Percentiles rank a stretch among this genome's conserved stretches.
These are phyloP conservation scores for Hassar affinis DNA, from an alignment of 2,113 vertebrate genomes.

Conservation along the genomic window DNA sequence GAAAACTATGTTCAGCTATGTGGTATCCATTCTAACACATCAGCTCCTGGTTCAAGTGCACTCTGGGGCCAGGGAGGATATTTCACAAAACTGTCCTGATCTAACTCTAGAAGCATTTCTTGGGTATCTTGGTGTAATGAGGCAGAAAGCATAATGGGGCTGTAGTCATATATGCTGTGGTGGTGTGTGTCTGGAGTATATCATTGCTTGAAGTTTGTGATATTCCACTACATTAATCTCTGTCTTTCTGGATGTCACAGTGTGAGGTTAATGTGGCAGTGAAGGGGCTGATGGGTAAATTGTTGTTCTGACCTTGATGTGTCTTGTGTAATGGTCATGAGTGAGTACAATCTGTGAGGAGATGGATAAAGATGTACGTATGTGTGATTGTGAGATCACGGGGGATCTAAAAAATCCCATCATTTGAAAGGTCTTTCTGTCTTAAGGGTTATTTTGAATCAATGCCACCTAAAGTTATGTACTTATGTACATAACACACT, in stretches of 20 bases:
- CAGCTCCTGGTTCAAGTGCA: neutral
- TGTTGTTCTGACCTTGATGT: constrained; percentile 48
- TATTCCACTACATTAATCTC: neutral
- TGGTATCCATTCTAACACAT: neutral
- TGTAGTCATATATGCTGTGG: neutral
- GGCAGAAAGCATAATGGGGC: constrained; percentile 6
- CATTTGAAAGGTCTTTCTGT: constrained; percentile 5
- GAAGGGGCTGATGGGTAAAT: constrained; percentile 43
- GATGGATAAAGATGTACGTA: neutral
- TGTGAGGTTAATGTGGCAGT: constrained; percentile 8
- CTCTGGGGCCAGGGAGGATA: neutral
- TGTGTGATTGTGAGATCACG: neutral
- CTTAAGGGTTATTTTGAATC: neutral
- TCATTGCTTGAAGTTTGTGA: neutral
- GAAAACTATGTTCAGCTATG: neutral
- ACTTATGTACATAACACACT: too few species aligned
- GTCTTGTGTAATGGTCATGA: constrained; percentile 7
- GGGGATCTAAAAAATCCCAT: neutral
- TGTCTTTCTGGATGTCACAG: constrained; percentile 20
- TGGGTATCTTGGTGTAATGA: constrained; percentile 18
- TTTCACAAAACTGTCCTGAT: neutral
- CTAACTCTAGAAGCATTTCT: neutral
- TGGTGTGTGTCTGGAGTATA: constrained; percentile 20
- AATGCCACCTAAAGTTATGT: constrained; percentile 1
- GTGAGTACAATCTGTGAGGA: constrained; percentile 13